These are phyloP conservation scores for Lonchura striata DNA, from an alignment of 2,113 vertebrate genomes.

Conservation along the genomic window DNA sequence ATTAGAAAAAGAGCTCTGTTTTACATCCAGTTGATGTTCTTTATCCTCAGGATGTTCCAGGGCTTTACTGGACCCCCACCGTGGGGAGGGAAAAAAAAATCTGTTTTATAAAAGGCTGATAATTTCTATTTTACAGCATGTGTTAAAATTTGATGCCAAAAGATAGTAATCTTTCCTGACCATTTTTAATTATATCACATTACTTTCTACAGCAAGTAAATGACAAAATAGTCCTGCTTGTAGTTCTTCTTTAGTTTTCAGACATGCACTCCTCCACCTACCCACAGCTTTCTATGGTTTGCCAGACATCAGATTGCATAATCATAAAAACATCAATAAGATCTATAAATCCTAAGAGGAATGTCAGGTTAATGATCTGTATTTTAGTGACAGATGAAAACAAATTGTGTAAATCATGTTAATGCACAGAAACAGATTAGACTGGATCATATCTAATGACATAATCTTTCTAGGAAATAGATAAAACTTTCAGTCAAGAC, in stretches of 20 bases:
- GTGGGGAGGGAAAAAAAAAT: not conserved
- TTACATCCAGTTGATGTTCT: slow-evolving; percentile 19
- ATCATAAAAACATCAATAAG: not conserved
- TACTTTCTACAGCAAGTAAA: slow-evolving; percentile 8
- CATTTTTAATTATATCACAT: slow-evolving; percentile 58
- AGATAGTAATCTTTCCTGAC: slow-evolving; percentile 62
- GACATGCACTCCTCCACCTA: not conserved
- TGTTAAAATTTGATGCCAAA: slow-evolving; percentile 64
- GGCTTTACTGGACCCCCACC: slow-evolving; percentile 20
- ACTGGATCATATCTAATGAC: not conserved
- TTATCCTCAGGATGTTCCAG: not conserved
- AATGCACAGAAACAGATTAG: not conserved
- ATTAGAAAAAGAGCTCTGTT: slow-evolving; percentile 42
- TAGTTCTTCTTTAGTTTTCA: slow-evolving; percentile 24
- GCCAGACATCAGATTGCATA: not conserved
- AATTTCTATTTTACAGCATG: slow-evolving; percentile 55
- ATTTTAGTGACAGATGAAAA: not conserved
- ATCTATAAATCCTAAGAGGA: not conserved
- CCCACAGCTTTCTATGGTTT: not conserved
- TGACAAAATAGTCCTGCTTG: not conserved
- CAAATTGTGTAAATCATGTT: not conserved
- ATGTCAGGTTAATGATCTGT: not conserved
- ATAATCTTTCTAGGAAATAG: not conserved
- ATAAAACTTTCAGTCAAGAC: not conserved
- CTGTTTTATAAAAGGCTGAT: slow-evolving; percentile 9